Percentiles rank a stretch among this genome's conserved stretches.
Evolutionary conservation across 1,140 invertebrate species (phyloP).

Genomic region (Drosophila obscura): DNA sequence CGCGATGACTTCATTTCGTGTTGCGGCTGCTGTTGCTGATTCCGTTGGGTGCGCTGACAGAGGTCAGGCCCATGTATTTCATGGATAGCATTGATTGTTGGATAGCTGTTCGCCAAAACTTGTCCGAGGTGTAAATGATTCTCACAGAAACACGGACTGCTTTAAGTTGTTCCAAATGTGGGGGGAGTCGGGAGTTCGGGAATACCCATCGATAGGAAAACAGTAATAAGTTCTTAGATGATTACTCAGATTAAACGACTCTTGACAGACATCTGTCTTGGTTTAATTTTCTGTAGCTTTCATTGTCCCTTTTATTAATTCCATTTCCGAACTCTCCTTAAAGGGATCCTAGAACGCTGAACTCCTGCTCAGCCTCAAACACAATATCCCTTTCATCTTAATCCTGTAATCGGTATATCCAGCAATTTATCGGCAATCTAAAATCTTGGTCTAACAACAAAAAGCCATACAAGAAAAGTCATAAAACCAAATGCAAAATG

Average conservation of each 20-base stretch:
- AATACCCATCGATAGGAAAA: neutral
- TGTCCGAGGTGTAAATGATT: slow-evolving; percentile 55
- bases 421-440: slow-evolving; percentile 52
- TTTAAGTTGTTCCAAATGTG: neutral
- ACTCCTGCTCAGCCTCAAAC: neutral
- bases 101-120: slow-evolving; percentile 29
- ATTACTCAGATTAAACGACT: too few relatives aligned
- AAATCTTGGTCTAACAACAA: slow-evolving; percentile 49
- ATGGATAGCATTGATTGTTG: slow-evolving; percentile 45
- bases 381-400: slow-evolving; percentile 35
- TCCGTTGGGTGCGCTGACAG: slow-evolving; percentile 34
- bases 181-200: slow-evolving; percentile 11
- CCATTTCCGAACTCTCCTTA: too few relatives aligned
- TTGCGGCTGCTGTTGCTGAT: slow-evolving; percentile 37
- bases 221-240: too few relatives aligned
- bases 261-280: too few relatives aligned
- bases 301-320: too few relatives aligned
- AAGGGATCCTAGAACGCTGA: too few relatives aligned
- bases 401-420: slow-evolving; percentile 42
- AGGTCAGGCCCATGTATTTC: slow-evolving; percentile 58
- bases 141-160: slow-evolving; percentile 17
- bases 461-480: slow-evolving; percentile 32
- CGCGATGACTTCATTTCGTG: slow-evolving; percentile 73
- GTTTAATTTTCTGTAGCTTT: too few relatives aligned
- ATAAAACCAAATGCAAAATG: slow-evolving; percentile 56